A percentile compares a stretch with the other conserved stretches of the same genome.
Evolutionary conservation across 2,797 vertebrate genomes (phyloP).

Genomic region (Monodelphis domestica): DNA sequence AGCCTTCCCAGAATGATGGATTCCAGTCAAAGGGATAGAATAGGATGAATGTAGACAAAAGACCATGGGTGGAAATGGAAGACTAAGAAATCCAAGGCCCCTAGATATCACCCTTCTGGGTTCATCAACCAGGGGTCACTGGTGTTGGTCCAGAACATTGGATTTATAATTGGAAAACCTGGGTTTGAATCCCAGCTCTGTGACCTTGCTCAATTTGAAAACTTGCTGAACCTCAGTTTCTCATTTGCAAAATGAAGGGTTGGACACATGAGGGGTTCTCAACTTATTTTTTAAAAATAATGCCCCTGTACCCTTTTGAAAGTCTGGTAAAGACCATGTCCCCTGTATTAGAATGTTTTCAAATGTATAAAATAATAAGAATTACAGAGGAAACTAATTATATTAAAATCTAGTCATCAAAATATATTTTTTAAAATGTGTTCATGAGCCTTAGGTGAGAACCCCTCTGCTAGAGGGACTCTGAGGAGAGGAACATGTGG

Average conservation of each 20-base stretch:
- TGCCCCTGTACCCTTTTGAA: not conserved
- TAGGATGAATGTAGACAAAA: not conserved
- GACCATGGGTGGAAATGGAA: not conserved
- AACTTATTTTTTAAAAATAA: no score
- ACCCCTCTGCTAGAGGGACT: not conserved
- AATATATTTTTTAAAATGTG: not conserved
- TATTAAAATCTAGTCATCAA: not conserved
- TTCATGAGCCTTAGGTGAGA: not conserved
- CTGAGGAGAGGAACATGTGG: no score
- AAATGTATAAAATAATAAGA: not conserved
- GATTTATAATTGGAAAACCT: not conserved
- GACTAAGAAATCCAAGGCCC: not conserved
- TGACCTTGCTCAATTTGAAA: not conserved
- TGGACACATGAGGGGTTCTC: not conserved
- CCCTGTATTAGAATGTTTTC: not conserved
- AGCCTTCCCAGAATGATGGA: not conserved
- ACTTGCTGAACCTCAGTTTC: not conserved
- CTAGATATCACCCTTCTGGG: not conserved
- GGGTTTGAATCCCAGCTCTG: not conserved
- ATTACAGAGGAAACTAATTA: not conserved
- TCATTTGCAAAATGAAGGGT: not conserved
- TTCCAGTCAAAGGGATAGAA: not conserved
- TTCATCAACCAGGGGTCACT: not conserved
- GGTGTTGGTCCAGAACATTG: not conserved
- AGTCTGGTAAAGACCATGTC: not conserved